Evolutionary conservation across 2,888 invertebrate species (phyloP), one percentile per base, ranked within the genome.

Genomic region (Spisula subtruncata): DNA sequence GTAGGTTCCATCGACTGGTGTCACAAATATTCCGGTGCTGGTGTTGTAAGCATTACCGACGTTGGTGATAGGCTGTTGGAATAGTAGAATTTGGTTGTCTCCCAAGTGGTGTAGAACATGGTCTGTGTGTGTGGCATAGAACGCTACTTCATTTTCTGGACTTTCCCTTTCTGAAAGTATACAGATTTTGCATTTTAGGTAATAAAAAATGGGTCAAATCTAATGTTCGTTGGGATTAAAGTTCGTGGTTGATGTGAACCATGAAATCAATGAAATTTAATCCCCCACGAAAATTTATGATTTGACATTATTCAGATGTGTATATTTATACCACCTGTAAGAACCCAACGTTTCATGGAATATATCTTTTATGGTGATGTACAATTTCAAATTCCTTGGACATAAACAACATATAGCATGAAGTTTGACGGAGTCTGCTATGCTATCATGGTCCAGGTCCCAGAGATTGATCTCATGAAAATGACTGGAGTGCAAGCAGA

Each of bases 1-100:
- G 83, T 83, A 83, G 0, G 60, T 83, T 60, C 83, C 83, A 4
- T 51, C 51, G 2, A 83, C 83, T 20, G 56, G 83, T 32, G 83
- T 56, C 14, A 56, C 32, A 35, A 54, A 83, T 18, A n/a, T 29
- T 48, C 82, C 54, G 14, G 20, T 54, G 14, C 18, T 54, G 14
- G 54, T 32, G 29, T 25, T 83, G 56, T 83, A 83, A 46, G 48
- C 56, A 29, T 41, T 16, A 4, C 83, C 83, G 1, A 56, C 1
- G 29, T 54, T 56, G 2, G 83, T 60, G 8, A 83, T 54, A 25
- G 54, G 29, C 2, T 29, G 54, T 20, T 83, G 54, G 35, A 83
- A 83, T 0, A 18, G 25, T 16, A 56, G 35, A 25, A 32, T 54
- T 32, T 83, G 56, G 20, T 32, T 12, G 20, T 14, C 56, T 32